Evolutionary conservation across 2,113 vertebrate species (phyloP), one percentile per base, ranked within the genome.

Genomic region (Astatoreochromis straeleni): DNA sequence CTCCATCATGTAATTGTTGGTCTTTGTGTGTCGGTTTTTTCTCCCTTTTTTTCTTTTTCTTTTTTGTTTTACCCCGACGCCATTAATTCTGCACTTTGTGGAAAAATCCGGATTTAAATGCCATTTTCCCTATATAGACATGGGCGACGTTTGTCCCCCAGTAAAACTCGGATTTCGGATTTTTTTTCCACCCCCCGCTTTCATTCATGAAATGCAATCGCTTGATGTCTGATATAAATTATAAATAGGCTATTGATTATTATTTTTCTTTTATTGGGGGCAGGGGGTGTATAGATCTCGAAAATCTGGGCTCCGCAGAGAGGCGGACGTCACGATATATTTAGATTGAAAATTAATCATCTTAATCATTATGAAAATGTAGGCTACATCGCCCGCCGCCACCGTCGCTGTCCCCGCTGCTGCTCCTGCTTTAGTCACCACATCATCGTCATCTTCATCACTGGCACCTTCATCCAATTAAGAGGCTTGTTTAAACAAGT

Each of bases 381-480:
- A 47, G 85, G 89, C 90, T 85, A 81, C 84, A 33, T 81, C 85
- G 87, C 55, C 63, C 80, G 82, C 83, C 81, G 53, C 86, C 86
- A 40, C 24, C 47, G 42, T 13, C n/a, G 38, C 86, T 35, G 86
- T 29, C 38, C 47, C 54, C n/a, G 49, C 85, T 83, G 89, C 91
- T 80, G 82, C 86, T 81, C 31, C 80, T 87, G 93, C 89, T 93
- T 94, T 94, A 92, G 89, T 96, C 93, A 92, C 80, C 90, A 68
- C 91, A 78, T 84, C 94, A 92, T 91, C 94, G 88, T 91, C 94
- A 88, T 89, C 91, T 78, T 91, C 93, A 92, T 95, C 93, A 91
- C 80, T 87, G 65, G 87, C 94, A 90, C 89, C 91, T 92, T 86
- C 94, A 89, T 92, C 92, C 95, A 95, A 94, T 95, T 95, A 95